Conservation (phyloP, 1,140 invertebrate species). For the Euura lappo region DNA sequence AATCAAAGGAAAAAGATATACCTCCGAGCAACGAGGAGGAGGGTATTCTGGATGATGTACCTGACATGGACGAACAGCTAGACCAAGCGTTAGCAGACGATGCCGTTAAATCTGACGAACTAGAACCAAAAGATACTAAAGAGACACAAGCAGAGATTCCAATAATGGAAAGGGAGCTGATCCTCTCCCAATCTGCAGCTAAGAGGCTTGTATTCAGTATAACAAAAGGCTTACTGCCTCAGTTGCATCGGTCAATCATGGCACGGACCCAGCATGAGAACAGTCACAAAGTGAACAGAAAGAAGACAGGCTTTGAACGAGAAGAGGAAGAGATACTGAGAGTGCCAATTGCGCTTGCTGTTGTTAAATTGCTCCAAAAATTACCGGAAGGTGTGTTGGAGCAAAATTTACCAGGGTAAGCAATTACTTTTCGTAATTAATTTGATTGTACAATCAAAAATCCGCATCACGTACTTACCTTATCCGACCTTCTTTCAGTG, state of each 20-base stretch:
- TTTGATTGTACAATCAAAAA: too few relatives aligned
- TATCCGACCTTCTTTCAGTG: slow-evolving; percentile 62
- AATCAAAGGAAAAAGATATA: slow-evolving; percentile 19
- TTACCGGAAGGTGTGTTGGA: slow-evolving; percentile 79
- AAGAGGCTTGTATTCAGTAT: slow-evolving; percentile 71
- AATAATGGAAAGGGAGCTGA: slow-evolving; percentile 63
- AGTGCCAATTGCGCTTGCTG: slow-evolving; percentile 89
- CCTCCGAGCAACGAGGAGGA: slow-evolving; percentile 31
- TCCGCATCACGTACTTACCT: not conserved
- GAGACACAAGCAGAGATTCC: slow-evolving; percentile 38
- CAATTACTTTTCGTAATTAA: slow-evolving; percentile 25
- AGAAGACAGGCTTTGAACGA: slow-evolving; percentile 65
- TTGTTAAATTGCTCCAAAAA: slow-evolving; percentile 90
- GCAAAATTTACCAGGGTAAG: slow-evolving; percentile 80
- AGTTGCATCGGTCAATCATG: slow-evolving; percentile 72
- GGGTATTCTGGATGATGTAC: slow-evolving; percentile 29
- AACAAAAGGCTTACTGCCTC: slow-evolving; percentile 66
- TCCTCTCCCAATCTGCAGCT: slow-evolving; percentile 74
- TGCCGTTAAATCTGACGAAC: slow-evolving; percentile 38
- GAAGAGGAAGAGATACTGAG: slow-evolving; percentile 90
- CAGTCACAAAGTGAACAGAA: slow-evolving; percentile 83
- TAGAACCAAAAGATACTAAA: slow-evolving; percentile 26
- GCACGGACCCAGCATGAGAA: slow-evolving; percentile 76
- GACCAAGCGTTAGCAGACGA: slow-evolving; percentile 41
- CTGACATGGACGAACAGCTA: slow-evolving; percentile 40